Conservation (phyloP, 2,888 invertebrate species). For the Falcaria lacertinaria region DNA sequence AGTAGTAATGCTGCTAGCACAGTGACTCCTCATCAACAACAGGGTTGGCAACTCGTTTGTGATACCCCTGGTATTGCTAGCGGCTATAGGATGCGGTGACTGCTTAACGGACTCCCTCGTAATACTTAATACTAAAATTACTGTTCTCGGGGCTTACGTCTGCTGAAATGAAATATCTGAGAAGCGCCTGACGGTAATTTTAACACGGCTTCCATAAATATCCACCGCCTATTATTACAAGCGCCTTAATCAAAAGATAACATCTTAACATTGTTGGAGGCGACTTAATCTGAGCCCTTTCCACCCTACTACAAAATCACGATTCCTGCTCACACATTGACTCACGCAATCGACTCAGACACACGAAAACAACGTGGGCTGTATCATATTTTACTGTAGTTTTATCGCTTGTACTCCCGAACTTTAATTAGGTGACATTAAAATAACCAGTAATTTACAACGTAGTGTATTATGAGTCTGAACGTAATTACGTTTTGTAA, state of each 20-base stretch:
- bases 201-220: slow-evolving; percentile 60
- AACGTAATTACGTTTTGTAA: background rate
- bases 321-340: slow-evolving; percentile 25
- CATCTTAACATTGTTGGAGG: slow-evolving; percentile 64
- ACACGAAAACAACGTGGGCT: background rate
- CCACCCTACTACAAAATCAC: slow-evolving; percentile 29
- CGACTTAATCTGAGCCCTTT: slow-evolving; percentile 50
- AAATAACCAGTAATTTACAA: background rate
- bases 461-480: background rate
- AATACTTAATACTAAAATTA: too few species aligned
- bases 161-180: slow-evolving; percentile 39
- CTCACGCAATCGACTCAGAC: slow-evolving; percentile 10
- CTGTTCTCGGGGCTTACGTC: slow-evolving; percentile 26
- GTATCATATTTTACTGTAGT: background rate
- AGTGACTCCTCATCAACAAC: too few species aligned
- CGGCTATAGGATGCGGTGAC: too few species aligned
- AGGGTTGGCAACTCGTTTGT: too few species aligned
- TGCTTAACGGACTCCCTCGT: too few species aligned
- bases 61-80: too few species aligned
- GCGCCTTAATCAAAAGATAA: slow-evolving; percentile 76
- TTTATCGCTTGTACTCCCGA: background rate
- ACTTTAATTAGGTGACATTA: background rate
- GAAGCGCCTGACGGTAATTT: slow-evolving; percentile 44
- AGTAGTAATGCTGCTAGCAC: too few species aligned
- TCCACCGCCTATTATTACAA: slow-evolving; percentile 66